A percentile compares a stretch with the other conserved stretches of the same genome.
phyloP scores from a whole-genome alignment of 2,113 vertebrate genomes.

The Equus quagga region DNA sequence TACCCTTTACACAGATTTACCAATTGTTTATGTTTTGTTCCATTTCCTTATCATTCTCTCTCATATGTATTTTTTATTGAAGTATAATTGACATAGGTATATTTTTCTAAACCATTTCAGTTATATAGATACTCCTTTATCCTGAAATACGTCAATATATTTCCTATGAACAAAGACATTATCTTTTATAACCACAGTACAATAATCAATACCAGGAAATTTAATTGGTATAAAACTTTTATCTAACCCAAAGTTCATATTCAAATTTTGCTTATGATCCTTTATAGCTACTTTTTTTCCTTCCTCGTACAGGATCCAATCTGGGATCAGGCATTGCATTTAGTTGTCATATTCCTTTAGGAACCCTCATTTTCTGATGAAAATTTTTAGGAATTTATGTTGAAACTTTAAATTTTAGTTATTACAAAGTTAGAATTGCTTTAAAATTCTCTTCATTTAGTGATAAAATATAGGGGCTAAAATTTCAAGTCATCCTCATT shows the following conservation, averaged over 20 bases:
- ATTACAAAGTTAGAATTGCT: constrained; percentile 22
- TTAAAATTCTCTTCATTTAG: constrained; percentile 26
- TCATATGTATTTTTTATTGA: neutral
- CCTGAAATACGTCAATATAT: neutral
- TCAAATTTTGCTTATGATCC: constrained; percentile 37
- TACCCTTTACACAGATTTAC: neutral
- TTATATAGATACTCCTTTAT: neutral
- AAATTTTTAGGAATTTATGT: constrained; percentile 49
- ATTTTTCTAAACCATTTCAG: neutral
- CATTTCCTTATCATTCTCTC: constrained; percentile 40
- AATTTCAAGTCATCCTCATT: constrained; percentile 35
- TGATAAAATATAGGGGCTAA: neutral
- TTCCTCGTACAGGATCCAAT: neutral
- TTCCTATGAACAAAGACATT: constrained; percentile 31
- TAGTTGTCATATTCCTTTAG: constrained; percentile 35
- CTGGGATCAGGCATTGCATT: constrained; percentile 16
- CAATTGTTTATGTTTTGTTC: constrained; percentile 8
- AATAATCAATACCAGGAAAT: constrained; percentile 37
- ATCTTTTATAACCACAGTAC: neutral
- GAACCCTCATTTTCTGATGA: constrained; percentile 31
- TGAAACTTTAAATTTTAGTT: constrained; percentile 44
- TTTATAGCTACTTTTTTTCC: neutral
- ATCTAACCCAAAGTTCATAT: neutral
- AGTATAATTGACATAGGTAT: too few relatives aligned
- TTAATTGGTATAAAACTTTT: constrained; percentile 23